Evolutionary conservation across 2,113 vertebrate species (phyloP), one percentile per base, ranked within the genome.

Genomic region (Macquaria australasica): DNA sequence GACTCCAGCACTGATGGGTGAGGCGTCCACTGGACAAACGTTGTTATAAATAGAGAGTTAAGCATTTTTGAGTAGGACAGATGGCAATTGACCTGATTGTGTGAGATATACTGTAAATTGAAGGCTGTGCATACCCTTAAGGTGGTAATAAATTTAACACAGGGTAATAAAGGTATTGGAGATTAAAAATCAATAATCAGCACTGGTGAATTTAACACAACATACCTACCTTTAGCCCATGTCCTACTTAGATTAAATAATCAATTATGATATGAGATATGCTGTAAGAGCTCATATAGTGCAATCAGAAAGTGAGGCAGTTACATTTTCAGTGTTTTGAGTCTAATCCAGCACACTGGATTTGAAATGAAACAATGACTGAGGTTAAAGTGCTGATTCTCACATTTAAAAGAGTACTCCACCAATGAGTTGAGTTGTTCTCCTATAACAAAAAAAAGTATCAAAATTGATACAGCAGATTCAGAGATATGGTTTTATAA

Each of bases 1-100:
- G 60, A 62, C 81, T 84, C 69, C 4, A 55, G 16, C 8, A 56
- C 55, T 28, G 59, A 79, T 18, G 12, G 92, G 94, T 95, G 80
- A 92, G 92, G 1, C 15, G 0, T 43, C 64, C 9, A n/a, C 31
- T 53, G 8, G 3, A 53, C 16, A 58, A 67, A 21, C 64, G 39
- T 23, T 53, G 55, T 41, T 58, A 25, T 3, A 34, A 59, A 79
- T 31, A n/a, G 3, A 41, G 37, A 16, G 11, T 63, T 16, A 1
- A 53, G 25, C 6, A 37, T 72, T 67, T 78, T 41, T 34, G 8
- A 64, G 43, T 31, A 68, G 16, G 56, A 34, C 48, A 37, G 50
- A 39, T 0, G 0, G 4, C 28, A 18, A 8, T 45, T 45, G 28
- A 8, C 45, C 21, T 77, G 34, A 55, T 15, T 56, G 45, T 39